Conservation (phyloP, 2,888 invertebrate species). For the Esperia sulphurella region DNA sequence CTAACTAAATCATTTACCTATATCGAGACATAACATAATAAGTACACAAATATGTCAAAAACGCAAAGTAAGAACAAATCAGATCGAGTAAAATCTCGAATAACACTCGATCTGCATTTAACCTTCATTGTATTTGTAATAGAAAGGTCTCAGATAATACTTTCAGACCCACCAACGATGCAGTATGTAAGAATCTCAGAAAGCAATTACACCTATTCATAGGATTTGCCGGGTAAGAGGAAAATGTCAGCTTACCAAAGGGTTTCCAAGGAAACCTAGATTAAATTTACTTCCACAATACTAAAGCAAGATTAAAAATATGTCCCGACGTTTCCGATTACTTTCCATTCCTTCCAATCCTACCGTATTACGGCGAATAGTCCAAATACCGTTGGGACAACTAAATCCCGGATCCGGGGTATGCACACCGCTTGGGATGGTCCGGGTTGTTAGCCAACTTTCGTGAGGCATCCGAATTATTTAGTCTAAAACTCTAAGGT, state of each 20-base stretch:
- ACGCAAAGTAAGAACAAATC: no score
- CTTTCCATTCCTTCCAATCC: slow-evolving; percentile 1
- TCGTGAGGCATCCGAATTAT: slow-evolving; percentile 51
- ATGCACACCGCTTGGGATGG: slow-evolving; percentile 25
- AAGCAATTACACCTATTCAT: no score
- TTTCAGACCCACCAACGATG: no score
- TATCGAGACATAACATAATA: no score
- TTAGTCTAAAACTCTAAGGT: slow-evolving; percentile 39
- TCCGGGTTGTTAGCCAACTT: slow-evolving; percentile 49
- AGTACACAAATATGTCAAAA: no score
- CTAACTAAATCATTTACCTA: no score
- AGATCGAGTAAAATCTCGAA: no score
- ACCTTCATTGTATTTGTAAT: no score
- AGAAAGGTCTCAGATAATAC: no score
- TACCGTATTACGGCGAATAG: slow-evolving; percentile 12
- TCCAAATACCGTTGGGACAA: slow-evolving; percentile 32
- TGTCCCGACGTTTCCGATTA: background rate
- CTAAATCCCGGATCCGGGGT: slow-evolving; percentile 26
- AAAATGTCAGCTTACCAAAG: background rate
- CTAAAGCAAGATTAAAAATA: background rate
- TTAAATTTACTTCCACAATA: background rate
- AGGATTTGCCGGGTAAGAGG: no score
- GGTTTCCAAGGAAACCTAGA: background rate
- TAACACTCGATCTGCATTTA: no score
- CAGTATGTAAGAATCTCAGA: no score